Conservation (phyloP, 1,140 invertebrate species). For the silkworm (Bombyx mori) region DNA sequence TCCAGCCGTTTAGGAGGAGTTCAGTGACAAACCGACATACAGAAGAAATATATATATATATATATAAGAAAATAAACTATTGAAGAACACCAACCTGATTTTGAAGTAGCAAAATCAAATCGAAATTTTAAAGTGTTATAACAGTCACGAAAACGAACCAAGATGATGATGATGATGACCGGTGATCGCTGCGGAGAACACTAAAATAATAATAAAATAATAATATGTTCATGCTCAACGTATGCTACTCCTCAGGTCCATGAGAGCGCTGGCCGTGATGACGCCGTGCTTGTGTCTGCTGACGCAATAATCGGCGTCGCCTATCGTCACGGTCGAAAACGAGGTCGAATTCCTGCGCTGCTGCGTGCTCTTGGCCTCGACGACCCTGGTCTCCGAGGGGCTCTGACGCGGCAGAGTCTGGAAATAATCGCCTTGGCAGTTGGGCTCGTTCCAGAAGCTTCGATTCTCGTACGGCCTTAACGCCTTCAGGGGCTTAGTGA, state of each 20-base stretch:
- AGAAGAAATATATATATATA: too few relatives aligned
- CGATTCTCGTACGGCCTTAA: slow-evolving; percentile 36
- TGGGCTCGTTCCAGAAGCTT: slow-evolving; percentile 36
- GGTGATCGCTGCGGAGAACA: too few relatives aligned
- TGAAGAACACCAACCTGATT: too few relatives aligned
- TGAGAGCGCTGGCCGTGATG: slow-evolving; percentile 61
- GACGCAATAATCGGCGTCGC: slow-evolving; percentile 32
- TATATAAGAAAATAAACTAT: too few relatives aligned
- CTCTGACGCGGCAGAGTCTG: slow-evolving; percentile 33
- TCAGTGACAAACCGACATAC: too few relatives aligned
- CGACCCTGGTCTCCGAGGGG: slow-evolving; percentile 26
- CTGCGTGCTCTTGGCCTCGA: slow-evolving; percentile 31
- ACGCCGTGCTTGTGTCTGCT: slow-evolving; percentile 47
- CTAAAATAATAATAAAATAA: too few relatives aligned
- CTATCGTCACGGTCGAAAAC: slow-evolving; percentile 53
- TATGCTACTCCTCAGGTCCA: slow-evolving; percentile 62
- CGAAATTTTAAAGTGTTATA: too few relatives aligned
- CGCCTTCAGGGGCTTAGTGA: slow-evolving; percentile 39
- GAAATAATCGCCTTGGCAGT: slow-evolving; percentile 46
- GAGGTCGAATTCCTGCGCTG: slow-evolving; percentile 54
- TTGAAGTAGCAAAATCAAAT: too few relatives aligned
- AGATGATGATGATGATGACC: too few relatives aligned
- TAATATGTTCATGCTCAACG: slow-evolving; percentile 29
- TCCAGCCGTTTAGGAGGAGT: too few relatives aligned
- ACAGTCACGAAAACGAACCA: too few relatives aligned